A percentile compares a stretch with the other conserved stretches of the same genome.
Conservation (phyloP, 2,797 vertebrate species). For the Leptodactylus fallax region DNA sequence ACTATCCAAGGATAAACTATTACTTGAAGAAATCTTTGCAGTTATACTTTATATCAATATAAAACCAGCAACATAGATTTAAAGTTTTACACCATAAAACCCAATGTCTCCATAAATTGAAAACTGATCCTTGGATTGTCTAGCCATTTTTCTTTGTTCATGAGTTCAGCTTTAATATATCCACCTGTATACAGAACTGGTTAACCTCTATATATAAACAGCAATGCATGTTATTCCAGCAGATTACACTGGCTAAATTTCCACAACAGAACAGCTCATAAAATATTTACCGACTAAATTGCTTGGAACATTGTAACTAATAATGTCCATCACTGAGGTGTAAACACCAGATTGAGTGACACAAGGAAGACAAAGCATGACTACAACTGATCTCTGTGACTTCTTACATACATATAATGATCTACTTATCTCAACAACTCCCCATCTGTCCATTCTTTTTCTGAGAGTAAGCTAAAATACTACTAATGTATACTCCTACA, state of each 20-base stretch:
- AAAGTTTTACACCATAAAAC: not conserved
- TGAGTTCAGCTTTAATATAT: not conserved
- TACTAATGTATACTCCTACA: too few species aligned
- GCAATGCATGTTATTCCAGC: not conserved
- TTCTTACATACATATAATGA: too few species aligned
- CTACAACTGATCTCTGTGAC: not conserved
- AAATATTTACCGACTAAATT: constrained; percentile 39
- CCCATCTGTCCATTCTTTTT: too few species aligned
- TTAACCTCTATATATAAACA: constrained; percentile 39
- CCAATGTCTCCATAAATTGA: not conserved
- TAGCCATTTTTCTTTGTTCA: not conserved
- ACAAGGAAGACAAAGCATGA: not conserved
- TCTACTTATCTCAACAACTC: too few species aligned
- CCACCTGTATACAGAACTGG: constrained; percentile 11
- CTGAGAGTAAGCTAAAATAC: too few species aligned
- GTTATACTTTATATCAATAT: not conserved
- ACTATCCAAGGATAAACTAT: not conserved
- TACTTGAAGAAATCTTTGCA: not conserved
- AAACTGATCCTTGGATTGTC: constrained; percentile 3
- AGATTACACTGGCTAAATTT: constrained; percentile 23
- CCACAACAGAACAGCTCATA: constrained; percentile 35
- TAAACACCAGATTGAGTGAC: not conserved
- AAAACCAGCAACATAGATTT: not conserved
- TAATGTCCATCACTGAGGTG: constrained; percentile 19
- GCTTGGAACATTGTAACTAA: constrained; percentile 38